Evolutionary conservation across 2,113 vertebrate species (phyloP).

Genomic region (Macaca nemestrina): DNA sequence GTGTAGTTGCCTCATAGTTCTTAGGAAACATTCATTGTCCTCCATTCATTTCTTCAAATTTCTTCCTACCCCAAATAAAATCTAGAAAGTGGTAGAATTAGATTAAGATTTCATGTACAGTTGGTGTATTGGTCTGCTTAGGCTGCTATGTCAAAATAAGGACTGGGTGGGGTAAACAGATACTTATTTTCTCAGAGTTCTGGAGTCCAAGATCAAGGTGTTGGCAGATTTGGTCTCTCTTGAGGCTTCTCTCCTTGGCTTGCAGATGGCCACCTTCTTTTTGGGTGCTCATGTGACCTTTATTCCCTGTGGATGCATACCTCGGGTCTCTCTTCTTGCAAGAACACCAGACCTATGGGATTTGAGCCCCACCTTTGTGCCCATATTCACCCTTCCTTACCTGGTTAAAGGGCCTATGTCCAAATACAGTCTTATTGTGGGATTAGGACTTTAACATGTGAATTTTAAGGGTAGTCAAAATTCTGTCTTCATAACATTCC

Average conservation of each 20-base stretch:
- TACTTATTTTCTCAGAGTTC: neutral
- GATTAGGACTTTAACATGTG: neutral
- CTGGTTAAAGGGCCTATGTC: neutral
- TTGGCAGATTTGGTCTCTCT: neutral
- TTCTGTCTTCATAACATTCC: neutral
- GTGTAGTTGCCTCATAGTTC: neutral
- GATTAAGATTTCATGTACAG: neutral
- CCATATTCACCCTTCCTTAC: neutral
- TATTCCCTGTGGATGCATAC: neutral
- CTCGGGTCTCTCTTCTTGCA: neutral
- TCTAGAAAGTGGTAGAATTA: neutral
- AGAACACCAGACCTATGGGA: too few relatives aligned
- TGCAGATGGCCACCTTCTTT: neutral
- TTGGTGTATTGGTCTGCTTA: neutral
- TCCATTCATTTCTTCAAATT: neutral
- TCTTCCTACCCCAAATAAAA: neutral
- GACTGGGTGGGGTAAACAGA: neutral
- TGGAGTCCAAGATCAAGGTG: neutral
- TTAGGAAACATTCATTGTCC: neutral
- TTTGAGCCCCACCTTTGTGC: neutral
- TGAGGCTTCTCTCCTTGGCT: neutral
- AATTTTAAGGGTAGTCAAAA: neutral
- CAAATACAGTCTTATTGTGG: neutral
- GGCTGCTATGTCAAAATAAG: neutral
- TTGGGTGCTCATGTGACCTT: neutral